A percentile compares a stretch with the other conserved stretches of the same genome.
Conservation (phyloP, 1,140 invertebrate genomes). For the Platyscapa corneri region DNA sequence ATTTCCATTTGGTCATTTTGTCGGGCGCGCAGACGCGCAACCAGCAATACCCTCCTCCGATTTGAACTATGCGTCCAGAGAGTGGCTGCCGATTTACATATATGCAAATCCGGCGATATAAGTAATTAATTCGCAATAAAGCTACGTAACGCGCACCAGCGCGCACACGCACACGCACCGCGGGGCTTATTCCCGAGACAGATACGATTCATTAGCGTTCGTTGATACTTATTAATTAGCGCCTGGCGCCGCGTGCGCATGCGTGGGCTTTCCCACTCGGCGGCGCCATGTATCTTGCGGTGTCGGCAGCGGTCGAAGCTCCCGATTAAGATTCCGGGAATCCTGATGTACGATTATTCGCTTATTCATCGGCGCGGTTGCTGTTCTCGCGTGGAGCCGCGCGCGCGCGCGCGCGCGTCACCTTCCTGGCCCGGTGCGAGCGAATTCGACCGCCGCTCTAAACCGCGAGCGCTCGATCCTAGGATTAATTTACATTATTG, state of each 20-base stretch:
- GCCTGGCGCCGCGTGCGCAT: conserved; percentile 2
- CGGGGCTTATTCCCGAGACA: conserved; percentile 57
- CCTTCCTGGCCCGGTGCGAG: neutral
- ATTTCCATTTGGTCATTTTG: neutral
- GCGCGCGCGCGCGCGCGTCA: neutral
- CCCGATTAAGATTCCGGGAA: conserved; percentile 38
- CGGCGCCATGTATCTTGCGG: neutral
- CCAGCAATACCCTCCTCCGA: neutral
- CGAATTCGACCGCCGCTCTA: conserved; percentile 26
- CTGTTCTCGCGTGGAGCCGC: neutral
- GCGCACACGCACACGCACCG: too few relatives aligned
- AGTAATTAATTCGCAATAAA: conserved; percentile 73
- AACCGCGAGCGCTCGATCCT: neutral
- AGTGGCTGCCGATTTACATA: conserved; percentile 64
- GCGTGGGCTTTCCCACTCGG: neutral
- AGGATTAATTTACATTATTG: conserved; percentile 26
- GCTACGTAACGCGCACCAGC: conserved; percentile 55
- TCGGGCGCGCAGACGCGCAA: neutral
- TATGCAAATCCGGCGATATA: conserved; percentile 71
- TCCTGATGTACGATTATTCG: conserved; percentile 15
- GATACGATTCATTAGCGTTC: conserved; percentile 69
- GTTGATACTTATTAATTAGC: conserved; percentile 68
- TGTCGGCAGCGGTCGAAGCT: neutral
- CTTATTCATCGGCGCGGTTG: conserved; percentile 5
- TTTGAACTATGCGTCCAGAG: neutral